Evolutionary conservation across 2,113 vertebrate genomes (phyloP), one percentile per base, ranked within the genome.

Genomic region (Chascanopsetta lugubris): DNA sequence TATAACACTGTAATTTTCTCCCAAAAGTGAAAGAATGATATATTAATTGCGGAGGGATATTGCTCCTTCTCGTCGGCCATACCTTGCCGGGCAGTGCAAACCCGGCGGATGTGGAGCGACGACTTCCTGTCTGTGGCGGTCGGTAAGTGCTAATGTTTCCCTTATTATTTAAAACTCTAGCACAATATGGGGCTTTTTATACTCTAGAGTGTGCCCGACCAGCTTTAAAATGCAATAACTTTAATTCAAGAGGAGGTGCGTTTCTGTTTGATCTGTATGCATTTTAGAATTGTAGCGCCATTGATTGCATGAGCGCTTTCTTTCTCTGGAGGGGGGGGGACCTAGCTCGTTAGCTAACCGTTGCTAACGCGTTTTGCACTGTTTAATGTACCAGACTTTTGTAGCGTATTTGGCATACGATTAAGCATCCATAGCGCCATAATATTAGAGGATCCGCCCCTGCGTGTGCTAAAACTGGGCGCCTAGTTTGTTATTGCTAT

Each of bases 71-170:
- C 2, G 22, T 48, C 38, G 17, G 32, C 24, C 11, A 3, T 36
- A 30, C 36, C 17, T 32, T 8, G 26, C 13, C 45, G 67, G 8
- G 26, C 51, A 45, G 69, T 74, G 61, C 86, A 86, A 86, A 67
- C 77, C 62, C 90, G 88, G 88, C 74, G 83, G 76, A 68, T 55
- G 71, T 64, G 46, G 71, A 65, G 38, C 66, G 62, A 63, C 72
- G 2, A 62, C 74, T 90, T 86, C 90, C 80, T 79, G 75, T 85
- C 61, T 62, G 73, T 42, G 58, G 53, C 27, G 61, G 47, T 64
- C 24, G 82, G 91, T 92, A 20, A 91, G 91, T 89, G 11, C 10
- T 27, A 68, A 40, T 21, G 53, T 11, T 65, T 69, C 61, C 18
- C 18, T 54, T 60, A 62, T 76, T 36, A 50, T 61, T 43, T 56